Evolutionary conservation across 2,888 invertebrate genomes (phyloP).

Genomic region (Homarus gammarus): DNA sequence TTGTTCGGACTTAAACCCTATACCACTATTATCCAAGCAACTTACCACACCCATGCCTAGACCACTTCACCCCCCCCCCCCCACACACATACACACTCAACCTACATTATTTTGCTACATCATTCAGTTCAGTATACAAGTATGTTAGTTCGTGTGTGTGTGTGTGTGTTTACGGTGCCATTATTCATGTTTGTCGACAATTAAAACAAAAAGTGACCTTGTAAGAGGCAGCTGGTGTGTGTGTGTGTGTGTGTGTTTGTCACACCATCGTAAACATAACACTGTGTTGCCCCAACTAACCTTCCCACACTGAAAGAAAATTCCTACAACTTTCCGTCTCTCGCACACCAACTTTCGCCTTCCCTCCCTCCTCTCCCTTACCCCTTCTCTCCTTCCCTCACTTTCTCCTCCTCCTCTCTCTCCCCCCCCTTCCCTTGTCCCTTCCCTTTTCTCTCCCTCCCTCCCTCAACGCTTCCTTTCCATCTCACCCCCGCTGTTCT

Average conservation of each 20-base stretch:
- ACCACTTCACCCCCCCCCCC: background rate
- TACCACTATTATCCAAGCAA: no score
- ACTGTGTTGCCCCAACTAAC: background rate
- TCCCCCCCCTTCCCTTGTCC: background rate
- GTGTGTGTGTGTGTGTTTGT: background rate
- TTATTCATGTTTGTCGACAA: conserved; percentile 23
- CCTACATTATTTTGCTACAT: no score
- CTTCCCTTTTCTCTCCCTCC: background rate
- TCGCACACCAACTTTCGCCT: background rate
- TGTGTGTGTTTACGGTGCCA: conserved; percentile 14
- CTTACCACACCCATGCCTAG: conserved; percentile 5
- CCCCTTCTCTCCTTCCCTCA: background rate
- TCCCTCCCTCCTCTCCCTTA: background rate
- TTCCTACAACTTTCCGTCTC: conserved; percentile 13
- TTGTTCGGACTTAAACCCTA: no score
- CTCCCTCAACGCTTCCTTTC: background rate
- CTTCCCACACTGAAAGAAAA: conserved; percentile 34
- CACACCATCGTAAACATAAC: background rate
- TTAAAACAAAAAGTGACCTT: conserved; percentile 50
- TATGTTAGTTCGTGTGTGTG: background rate
- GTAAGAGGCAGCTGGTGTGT: conserved; percentile 12
- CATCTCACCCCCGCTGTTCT: background rate
- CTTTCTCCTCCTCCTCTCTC: background rate
- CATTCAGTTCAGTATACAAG: conserved; percentile 4
- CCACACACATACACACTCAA: conserved; percentile 11